Conservation (phyloP, 2,888 invertebrate genomes). For the Cartodere bifasciata region DNA sequence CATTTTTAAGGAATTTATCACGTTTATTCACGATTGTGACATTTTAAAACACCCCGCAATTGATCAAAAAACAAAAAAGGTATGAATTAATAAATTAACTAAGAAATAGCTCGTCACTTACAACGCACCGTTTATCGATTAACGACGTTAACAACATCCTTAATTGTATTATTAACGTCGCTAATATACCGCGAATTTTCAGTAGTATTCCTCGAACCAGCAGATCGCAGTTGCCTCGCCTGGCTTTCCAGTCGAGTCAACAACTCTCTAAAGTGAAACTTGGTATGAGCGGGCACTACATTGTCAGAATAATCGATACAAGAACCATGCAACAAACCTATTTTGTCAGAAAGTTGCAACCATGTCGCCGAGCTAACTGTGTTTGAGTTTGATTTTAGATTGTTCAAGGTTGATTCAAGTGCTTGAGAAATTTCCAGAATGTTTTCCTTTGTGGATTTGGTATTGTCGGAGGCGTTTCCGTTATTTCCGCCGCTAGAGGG, state of each 20-base stretch:
- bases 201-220: constrained; percentile 54
- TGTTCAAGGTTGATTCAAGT: constrained; percentile 50
- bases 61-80: no score
- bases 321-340: constrained; percentile 67
- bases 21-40: no score
- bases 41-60: no score
- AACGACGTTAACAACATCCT: constrained; percentile 63
- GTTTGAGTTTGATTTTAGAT: constrained; percentile 42
- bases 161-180: constrained; percentile 60
- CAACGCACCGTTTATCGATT: constrained; percentile 32
- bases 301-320: constrained; percentile 76
- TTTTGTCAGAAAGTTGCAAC: constrained; percentile 67
- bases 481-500: no score
- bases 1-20: no score
- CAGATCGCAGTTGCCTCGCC: constrained; percentile 53
- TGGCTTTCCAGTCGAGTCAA: constrained; percentile 57
- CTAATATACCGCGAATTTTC: constrained; percentile 54
- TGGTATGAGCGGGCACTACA: constrained; percentile 69
- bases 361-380: constrained; percentile 53
- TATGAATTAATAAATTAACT: constrained; percentile 10
- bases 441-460: constrained; percentile 36
- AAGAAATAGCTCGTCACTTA: constrained; percentile 8
- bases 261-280: constrained; percentile 75
- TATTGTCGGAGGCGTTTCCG: constrained; percentile 20
- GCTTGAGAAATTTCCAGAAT: constrained; percentile 54